Percentiles rank a stretch among this genome's conserved stretches.
Conservation (phyloP, 2,888 invertebrate genomes). For the Platerodrilus igneus region DNA sequence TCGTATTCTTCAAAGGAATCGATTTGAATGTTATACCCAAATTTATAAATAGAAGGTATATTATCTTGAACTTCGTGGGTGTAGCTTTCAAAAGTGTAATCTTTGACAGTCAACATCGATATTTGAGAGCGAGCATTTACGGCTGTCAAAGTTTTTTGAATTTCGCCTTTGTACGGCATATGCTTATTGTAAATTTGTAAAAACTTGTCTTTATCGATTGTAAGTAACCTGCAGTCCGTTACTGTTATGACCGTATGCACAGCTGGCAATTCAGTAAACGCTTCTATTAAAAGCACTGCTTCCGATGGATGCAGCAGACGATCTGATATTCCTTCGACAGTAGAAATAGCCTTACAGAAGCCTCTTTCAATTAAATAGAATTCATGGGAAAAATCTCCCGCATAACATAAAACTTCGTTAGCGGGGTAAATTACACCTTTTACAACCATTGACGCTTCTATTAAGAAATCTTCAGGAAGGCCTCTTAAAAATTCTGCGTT, state of each 20-base stretch:
- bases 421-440: slow-evolving; percentile 10
- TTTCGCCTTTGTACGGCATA: too few species aligned
- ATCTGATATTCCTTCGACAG: too few species aligned
- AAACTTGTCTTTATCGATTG: slow-evolving; percentile 9
- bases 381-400: slow-evolving; percentile 15
- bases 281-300: slow-evolving; percentile 7
- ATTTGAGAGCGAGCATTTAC: too few species aligned
- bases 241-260: slow-evolving; percentile 13
- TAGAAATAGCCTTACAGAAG: slow-evolving; percentile 5
- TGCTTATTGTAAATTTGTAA: too few species aligned
- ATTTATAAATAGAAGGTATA: slow-evolving; percentile 10
- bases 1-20: slow-evolving; percentile 27
- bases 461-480: slow-evolving; percentile 14
- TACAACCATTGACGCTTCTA: slow-evolving; percentile 11
- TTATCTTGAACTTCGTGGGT: not conserved
- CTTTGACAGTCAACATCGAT: too few species aligned
- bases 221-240: slow-evolving; percentile 17
- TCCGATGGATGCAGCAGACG: too few species aligned
- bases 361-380: slow-evolving; percentile 14
- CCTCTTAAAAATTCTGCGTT: slow-evolving; percentile 15
- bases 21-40: slow-evolving; percentile 14
- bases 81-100: too few species aligned
- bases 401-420: slow-evolving; percentile 20
- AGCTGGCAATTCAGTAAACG: slow-evolving; percentile 5
- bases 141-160: too few species aligned